Conservation (phyloP, 2,113 vertebrate species). For the Phycodurus eques region DNA sequence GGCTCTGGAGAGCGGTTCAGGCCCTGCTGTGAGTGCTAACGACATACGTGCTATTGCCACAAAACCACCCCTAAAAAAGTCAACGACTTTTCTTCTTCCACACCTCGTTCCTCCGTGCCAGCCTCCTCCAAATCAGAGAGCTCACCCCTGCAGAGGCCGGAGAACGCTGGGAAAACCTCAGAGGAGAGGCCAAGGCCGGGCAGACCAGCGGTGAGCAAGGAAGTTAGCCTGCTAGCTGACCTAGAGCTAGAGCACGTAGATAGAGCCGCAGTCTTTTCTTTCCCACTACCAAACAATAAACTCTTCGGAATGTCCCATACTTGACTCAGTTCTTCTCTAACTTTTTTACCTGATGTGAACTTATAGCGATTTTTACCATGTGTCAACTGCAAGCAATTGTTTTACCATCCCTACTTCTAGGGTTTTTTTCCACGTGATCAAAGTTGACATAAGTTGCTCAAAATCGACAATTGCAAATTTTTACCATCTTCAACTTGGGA, state of each 20-base stretch:
- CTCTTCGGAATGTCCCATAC: slow-evolving; percentile 14
- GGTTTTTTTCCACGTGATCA: too few species aligned
- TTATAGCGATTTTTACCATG: slow-evolving; percentile 24
- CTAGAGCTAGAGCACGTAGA: slow-evolving; percentile 31
- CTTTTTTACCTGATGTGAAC: slow-evolving; percentile 27
- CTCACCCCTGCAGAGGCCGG: slow-evolving; percentile 85
- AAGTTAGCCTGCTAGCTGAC: slow-evolving; percentile 24
- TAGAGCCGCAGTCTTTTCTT: background rate
- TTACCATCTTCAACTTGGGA: too few species aligned
- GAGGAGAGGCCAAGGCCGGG: slow-evolving; percentile 88
- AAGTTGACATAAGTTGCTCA: too few species aligned
- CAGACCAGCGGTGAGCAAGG: slow-evolving; percentile 86
- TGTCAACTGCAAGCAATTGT: slow-evolving; percentile 37
- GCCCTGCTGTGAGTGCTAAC: slow-evolving; percentile 83
- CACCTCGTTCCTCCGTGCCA: slow-evolving; percentile 56
- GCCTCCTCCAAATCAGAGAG: slow-evolving; percentile 95
- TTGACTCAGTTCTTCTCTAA: slow-evolving; percentile 35
- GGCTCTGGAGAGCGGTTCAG: slow-evolving; percentile 90
- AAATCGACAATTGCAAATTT: too few species aligned
- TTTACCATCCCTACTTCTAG: slow-evolving; percentile 9
- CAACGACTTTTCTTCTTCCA: slow-evolving; percentile 26
- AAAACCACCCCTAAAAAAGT: background rate
- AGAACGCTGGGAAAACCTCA: slow-evolving; percentile 84
- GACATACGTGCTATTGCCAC: background rate
- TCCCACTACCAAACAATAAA: slow-evolving; percentile 15